Conservation (phyloP, 2,888 invertebrate genomes). For the Cheilosia pagana region DNA sequence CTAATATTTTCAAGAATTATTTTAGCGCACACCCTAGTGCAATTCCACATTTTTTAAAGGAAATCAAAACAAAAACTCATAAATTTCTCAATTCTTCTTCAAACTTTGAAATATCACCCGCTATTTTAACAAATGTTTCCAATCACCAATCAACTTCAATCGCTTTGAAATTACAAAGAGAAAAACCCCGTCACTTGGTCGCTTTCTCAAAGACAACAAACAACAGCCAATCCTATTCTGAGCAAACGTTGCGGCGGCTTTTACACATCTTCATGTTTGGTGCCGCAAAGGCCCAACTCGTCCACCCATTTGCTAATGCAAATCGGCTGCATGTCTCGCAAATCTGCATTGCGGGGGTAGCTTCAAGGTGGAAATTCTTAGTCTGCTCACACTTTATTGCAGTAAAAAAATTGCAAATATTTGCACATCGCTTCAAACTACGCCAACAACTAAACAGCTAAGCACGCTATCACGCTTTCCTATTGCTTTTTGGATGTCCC, state of each 20-base stretch:
- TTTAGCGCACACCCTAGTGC: no score
- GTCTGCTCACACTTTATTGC: conserved; percentile 74
- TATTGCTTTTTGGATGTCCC: conserved; percentile 43
- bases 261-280: conserved; percentile 59
- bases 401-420: conserved; percentile 70
- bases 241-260: conserved; percentile 47
- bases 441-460: conserved; percentile 61
- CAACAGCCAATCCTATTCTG: conserved; percentile 29
- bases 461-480: conserved; percentile 51
- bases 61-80: no score
- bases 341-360: conserved; percentile 32
- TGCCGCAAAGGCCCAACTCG: conserved; percentile 50
- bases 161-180: background rate
- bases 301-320: conserved; percentile 68
- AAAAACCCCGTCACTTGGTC: background rate
- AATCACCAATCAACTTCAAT: background rate
- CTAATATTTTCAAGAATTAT: no score
- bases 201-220: background rate
- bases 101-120: background rate
- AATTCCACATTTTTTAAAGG: no score
- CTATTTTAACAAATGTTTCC: background rate
- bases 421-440: conserved; percentile 73
- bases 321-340: conserved; percentile 56
- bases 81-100: background rate
- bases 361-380: conserved; percentile 42